phyloP scores from a whole-genome alignment of 2,888 invertebrate species.

The Stenodema calcarata region DNA sequence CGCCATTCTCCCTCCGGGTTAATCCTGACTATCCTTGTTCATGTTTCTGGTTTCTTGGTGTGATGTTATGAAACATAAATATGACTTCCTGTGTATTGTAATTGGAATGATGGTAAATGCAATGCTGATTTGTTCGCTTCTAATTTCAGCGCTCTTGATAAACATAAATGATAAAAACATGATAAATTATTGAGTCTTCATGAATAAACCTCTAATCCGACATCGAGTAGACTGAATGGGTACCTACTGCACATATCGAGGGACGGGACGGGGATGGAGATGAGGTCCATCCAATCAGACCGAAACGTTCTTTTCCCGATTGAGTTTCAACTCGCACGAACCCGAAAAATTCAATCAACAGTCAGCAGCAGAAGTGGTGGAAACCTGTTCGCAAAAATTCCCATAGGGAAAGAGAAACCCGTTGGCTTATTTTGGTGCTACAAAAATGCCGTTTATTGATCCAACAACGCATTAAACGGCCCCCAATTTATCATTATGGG shows the following conservation, averaged over 20 bases:
- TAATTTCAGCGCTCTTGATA: no score
- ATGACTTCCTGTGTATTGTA: no score
- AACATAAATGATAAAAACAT: no score
- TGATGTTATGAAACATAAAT: no score
- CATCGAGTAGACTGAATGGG: not conserved
- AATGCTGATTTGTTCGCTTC: no score
- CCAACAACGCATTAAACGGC: not conserved
- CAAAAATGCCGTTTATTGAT: not conserved
- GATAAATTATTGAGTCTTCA: no score
- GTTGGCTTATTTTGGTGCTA: not conserved
- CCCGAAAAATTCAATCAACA: not conserved
- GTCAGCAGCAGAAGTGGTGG: not conserved
- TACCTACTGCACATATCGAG: not conserved
- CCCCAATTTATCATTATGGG: not conserved
- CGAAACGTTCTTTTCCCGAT: not conserved
- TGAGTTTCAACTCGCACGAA: not conserved
- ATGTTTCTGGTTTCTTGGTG: no score
- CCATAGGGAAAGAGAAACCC: not conserved
- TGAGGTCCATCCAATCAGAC: not conserved
- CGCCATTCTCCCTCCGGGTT: no score
- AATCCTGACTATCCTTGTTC: no score
- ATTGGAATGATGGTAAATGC: no score
- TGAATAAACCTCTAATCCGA: not conserved
- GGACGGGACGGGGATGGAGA: not conserved
- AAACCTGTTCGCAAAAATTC: not conserved